phyloP scores from a whole-genome alignment of 2,888 invertebrate species.

The Tiphia femorata region DNA sequence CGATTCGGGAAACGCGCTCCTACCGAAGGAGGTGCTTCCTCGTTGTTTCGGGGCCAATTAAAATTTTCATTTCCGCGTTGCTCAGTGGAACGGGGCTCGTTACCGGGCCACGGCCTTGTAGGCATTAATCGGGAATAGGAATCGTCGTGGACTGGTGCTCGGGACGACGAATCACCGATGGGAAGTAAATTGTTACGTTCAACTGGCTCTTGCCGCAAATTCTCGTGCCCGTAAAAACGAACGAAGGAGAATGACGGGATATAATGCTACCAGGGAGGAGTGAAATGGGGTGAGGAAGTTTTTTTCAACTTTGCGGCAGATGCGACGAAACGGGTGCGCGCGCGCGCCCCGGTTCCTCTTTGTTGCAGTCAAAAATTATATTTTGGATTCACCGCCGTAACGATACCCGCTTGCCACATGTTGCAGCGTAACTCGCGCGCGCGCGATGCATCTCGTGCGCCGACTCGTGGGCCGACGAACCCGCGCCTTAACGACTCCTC shows the following conservation, averaged over 20 bases:
- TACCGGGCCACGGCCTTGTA: too few species aligned
- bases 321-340: constrained; percentile 19
- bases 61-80: not conserved
- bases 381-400: constrained; percentile 29
- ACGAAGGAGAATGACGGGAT: not conserved
- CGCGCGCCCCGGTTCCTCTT: constrained; percentile 33
- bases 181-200: too few species aligned
- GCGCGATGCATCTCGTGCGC: constrained; percentile 38
- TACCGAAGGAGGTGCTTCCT: not conserved
- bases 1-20: not conserved
- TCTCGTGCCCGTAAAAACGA: not conserved
- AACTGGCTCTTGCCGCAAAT: too few species aligned
- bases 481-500: constrained; percentile 39
- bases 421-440: constrained; percentile 26
- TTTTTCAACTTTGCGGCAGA: constrained; percentile 26
- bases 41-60: not conserved
- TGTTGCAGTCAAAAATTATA: constrained; percentile 23
- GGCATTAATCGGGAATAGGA: too few species aligned
- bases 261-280: too few species aligned
- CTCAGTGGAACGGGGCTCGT: too few species aligned
- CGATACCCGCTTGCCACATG: constrained; percentile 52
- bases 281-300: constrained; percentile 4
- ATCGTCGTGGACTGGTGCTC: too few species aligned
- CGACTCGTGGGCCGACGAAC: too few species aligned
- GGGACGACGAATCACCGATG: too few species aligned